Percentiles rank a stretch among this genome's conserved stretches.
These are phyloP conservation scores for Ptychobarbus kaznakovi DNA, from an alignment of 2,797 vertebrate genomes.

Conservation along the genomic window DNA sequence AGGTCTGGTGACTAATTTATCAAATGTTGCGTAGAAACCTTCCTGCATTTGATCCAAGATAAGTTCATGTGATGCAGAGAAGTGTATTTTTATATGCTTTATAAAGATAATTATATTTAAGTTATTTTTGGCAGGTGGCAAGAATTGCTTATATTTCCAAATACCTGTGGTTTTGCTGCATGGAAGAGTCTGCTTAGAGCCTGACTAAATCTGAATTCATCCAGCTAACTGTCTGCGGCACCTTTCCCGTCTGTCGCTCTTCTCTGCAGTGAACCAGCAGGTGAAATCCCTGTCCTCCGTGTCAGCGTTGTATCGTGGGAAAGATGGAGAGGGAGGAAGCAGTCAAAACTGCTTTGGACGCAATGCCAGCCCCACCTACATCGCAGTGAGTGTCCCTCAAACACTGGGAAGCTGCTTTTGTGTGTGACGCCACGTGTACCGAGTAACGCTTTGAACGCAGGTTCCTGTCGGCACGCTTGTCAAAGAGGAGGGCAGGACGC, in stretches of 20 bases:
- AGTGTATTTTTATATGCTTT: too few relatives aligned
- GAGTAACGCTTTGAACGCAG: conserved; percentile 66
- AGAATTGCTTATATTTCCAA: too few relatives aligned
- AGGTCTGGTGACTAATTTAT: too few relatives aligned
- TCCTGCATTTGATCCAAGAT: too few relatives aligned
- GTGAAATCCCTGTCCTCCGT: conserved; percentile 87
- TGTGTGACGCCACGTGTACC: neutral
- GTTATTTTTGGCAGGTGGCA: too few relatives aligned
- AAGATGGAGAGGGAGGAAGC: conserved; percentile 80
- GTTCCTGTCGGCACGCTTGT: conserved; percentile 92
- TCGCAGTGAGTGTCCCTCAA: conserved; percentile 79
- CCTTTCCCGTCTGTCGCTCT: neutral
- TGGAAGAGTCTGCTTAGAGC: too few relatives aligned
- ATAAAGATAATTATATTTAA: too few relatives aligned
- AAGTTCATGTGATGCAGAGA: too few relatives aligned
- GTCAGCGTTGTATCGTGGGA: conserved; percentile 80
- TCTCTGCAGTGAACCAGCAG: conserved; percentile 79
- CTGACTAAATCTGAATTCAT: too few relatives aligned
- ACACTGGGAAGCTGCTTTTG: neutral
- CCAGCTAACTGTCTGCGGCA: neutral
- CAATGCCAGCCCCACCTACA: conserved; percentile 74
- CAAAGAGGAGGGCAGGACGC: conserved; percentile 79
- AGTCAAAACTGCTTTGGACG: conserved; percentile 90
- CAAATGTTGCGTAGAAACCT: too few relatives aligned
- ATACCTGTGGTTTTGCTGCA: too few relatives aligned